Conservation (phyloP, 2,113 vertebrate species). For the Misgurnus anguillicaudatus region DNA sequence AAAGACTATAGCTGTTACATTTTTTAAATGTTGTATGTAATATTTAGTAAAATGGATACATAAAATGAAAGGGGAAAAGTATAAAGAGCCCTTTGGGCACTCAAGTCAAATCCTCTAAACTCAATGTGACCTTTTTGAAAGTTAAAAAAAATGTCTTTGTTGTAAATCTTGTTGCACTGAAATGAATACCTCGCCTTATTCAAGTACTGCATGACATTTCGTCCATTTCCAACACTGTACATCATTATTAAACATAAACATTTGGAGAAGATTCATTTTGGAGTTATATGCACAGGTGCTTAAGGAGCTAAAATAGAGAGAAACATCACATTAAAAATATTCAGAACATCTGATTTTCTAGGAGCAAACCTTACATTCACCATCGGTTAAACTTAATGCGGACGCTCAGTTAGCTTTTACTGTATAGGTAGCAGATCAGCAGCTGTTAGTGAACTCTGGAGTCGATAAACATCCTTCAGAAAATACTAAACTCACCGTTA, state of each 20-base stretch:
- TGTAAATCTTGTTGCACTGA: neutral
- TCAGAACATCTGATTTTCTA: slow-evolving; percentile 62
- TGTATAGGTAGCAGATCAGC: slow-evolving; percentile 50
- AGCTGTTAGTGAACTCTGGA: slow-evolving; percentile 53
- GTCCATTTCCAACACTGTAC: neutral
- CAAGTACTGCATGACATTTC: slow-evolving; percentile 20
- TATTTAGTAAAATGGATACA: neutral
- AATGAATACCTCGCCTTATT: neutral
- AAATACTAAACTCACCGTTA: slow-evolving; percentile 30
- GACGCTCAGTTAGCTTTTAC: slow-evolving; percentile 52
- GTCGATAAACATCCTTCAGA: slow-evolving; percentile 36
- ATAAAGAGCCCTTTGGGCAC: slow-evolving; percentile 23
- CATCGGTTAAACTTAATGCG: slow-evolving; percentile 75
- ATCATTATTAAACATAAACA: neutral
- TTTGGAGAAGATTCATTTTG: slow-evolving; percentile 13
- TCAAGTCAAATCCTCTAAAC: slow-evolving; percentile 2
- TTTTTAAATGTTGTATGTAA: neutral
- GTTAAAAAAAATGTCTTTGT: neutral
- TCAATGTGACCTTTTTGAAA: neutral
- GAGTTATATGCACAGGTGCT: slow-evolving; percentile 4
- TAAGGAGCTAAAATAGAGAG: slow-evolving; percentile 1
- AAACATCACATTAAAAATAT: slow-evolving; percentile 42
- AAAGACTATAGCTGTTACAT: neutral
- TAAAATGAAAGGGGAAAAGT: neutral
- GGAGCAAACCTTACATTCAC: slow-evolving; percentile 81